Evolutionary conservation across 2,888 invertebrate species (phyloP), one percentile per base, ranked within the genome.

Genomic region (Acleris holmiana): DNA sequence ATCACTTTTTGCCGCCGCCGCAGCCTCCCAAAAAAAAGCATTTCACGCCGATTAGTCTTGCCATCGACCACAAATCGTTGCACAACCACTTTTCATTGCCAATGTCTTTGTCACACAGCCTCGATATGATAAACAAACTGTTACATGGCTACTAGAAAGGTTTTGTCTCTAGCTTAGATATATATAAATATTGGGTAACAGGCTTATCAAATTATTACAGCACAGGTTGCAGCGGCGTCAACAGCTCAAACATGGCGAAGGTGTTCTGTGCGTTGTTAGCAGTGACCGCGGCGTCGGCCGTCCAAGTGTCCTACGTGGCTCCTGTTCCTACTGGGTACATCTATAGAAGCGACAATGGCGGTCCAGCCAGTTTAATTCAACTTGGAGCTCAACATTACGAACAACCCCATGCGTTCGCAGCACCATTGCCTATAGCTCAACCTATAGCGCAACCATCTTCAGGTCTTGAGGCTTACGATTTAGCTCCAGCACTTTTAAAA

Each of bases 321-420:
- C 90, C 93, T 0, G 91, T 93, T 0, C 94, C 93, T 0, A 88
- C 93, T 3, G 93, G 94, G 54, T 95, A 94, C 81, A 85, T 93
- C 66, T 93, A 93, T 78, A 83, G 91, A 50, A 92, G 87, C 66
- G 93, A 93, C 71, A 86, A 92, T 67, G 83, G 86, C 29, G 92
- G 91, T 0, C 93, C 93, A 0, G 89, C 87, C 0, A 93, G 85
- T 68, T 85, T 90, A 50, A 85, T 93, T 17, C 87, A 93, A 63
- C 72, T 92, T 7, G 91, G 90, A 46, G 83, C 79, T 1, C 85
- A 84, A 2, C 78, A 79, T 2, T 87, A 88, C 70, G 79, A 85
- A 58, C 85, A 84, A 66, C 83, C 84, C 2, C 76, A 82, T 21
- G 78, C 80, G 2, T 88, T 84, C 67, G 81, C 82, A 2, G 79